Base-by-base conservation (phyloP, 2,888 invertebrate genomes). In the Calliphora vomitoria region DNA sequence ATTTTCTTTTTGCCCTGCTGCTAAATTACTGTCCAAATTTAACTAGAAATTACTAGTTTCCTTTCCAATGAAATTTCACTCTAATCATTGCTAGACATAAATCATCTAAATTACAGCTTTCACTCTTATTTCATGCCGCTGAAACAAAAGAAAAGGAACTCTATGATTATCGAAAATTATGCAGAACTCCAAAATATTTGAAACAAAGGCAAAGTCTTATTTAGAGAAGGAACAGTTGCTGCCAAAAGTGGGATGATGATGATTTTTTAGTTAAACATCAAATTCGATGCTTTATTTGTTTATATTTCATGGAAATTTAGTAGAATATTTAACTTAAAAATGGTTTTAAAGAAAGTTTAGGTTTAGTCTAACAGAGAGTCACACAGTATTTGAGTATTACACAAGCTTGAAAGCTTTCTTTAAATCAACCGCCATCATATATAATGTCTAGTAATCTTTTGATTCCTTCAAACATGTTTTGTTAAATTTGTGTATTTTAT, bases 101-200 rank as follows among this genome's bases (percentile, higher is more conserved):
- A 93, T 93, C 93, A 93, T 90, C 89, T 89, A 92, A 93, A 93
- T 93, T 93, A 92, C 91, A 92, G 91, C 93, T 92, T 93, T 93
- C 92, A 92, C 92, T 92, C 91, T 92, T 89, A 25, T 82, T 76
- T 84, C 62, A 53, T 58, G 25, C 35, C 31, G 35, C 55, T 35
- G 35, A 25, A 66, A 72, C 18, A 64, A 76, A 62, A 41, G 11
- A 25, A 66, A 82, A 68, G 58, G 35, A 68, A 72, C 69, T 79
- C 62, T 74, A 31, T 78, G 71, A 82, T 82, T 86, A 82, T 35
- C 47, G 68, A 66, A 72, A 86, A 82, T 79, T 82, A 72, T 66
- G 68, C 55, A 74, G 72, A 86, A 81, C 31, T 76, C 47, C 4
- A 50, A 78, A 41, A 62, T 41, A 47, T 53, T 50, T 68, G 6